Conservation (phyloP, 2,797 vertebrate species). For the Ciconia nigra region DNA sequence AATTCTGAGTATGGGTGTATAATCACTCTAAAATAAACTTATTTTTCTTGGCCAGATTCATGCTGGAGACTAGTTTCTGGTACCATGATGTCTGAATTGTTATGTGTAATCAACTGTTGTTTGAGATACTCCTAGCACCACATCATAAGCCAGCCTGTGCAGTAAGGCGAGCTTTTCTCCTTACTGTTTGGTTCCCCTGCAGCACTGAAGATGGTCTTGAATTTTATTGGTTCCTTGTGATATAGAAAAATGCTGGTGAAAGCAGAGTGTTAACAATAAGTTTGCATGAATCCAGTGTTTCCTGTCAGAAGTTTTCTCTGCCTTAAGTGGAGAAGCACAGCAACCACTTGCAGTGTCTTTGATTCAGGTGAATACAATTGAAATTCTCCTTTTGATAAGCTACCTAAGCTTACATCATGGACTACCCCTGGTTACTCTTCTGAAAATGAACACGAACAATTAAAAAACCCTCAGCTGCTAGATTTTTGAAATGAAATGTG, state of each 20-base stretch:
- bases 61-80: neutral
- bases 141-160: neutral
- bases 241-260: neutral
- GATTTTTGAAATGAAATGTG: neutral
- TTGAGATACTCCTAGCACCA: neutral
- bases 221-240: neutral
- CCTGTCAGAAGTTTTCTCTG: neutral
- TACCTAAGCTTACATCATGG: neutral
- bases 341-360: neutral
- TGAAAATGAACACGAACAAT: neutral
- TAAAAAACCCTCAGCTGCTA: neutral
- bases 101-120: neutral
- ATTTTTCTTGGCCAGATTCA: neutral
- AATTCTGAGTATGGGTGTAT: neutral
- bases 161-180: neutral
- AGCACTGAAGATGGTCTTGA: neutral
- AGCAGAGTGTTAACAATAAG: neutral
- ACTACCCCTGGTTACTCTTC: rapidly evolving
- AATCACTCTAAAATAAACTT: neutral
- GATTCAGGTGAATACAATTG: neutral
- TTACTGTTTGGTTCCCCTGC: neutral
- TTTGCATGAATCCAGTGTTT: neutral
- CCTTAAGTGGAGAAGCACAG: neutral
- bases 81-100: neutral
- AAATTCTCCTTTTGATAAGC: neutral